Evolutionary conservation across 2,113 vertebrate species (phyloP).

Genomic region (Arenaria interpres): DNA sequence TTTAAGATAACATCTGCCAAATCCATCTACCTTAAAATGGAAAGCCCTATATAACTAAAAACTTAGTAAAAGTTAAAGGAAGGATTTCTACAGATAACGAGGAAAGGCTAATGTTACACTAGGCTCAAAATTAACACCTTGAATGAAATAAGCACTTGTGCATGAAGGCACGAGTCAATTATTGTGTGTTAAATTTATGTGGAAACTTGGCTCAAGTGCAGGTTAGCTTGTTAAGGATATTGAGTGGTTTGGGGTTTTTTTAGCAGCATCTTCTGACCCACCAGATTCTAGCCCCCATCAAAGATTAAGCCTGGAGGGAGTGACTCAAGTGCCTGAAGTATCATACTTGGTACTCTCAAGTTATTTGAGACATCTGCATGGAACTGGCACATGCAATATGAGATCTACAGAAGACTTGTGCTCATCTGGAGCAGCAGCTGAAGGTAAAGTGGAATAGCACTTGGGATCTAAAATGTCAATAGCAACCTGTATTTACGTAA

Average conservation of each 20-base stretch:
- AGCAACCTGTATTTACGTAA: neutral
- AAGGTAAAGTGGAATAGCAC: neutral
- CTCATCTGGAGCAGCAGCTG: neutral
- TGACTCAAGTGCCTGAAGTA: neutral
- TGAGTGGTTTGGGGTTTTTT: neutral
- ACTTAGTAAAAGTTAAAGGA: neutral
- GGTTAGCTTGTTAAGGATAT: neutral
- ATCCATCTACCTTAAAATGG: neutral
- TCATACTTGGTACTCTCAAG: neutral
- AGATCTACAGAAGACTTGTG: neutral
- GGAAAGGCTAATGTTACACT: neutral
- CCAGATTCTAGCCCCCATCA: neutral
- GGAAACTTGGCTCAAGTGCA: neutral
- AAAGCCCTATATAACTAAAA: neutral
- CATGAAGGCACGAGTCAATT: neutral
- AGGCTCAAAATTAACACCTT: neutral
- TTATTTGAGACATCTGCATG: neutral
- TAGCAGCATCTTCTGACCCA: neutral
- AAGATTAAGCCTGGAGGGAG: neutral
- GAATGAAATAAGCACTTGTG: slow-evolving; percentile 7
- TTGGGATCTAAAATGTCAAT: neutral
- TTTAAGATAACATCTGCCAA: neutral
- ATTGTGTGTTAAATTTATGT: neutral
- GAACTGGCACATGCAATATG: neutral
- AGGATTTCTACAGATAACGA: neutral